Evolutionary conservation across 2,797 vertebrate species (phyloP).

Genomic region (Syndactyla subalaris): DNA sequence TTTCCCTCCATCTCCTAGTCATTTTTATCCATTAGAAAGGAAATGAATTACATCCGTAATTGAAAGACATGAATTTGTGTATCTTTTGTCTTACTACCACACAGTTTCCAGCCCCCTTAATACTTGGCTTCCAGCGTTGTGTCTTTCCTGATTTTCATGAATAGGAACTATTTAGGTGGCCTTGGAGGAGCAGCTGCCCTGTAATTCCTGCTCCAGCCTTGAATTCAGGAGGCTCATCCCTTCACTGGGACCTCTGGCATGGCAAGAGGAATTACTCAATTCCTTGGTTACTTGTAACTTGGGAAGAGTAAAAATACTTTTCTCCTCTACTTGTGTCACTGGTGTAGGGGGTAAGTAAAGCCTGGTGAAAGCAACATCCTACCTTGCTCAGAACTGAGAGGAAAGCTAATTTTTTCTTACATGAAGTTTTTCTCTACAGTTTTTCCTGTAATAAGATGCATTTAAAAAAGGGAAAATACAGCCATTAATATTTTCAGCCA

Average conservation of each 20-base stretch:
- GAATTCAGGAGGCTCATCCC: neutral
- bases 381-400: neutral
- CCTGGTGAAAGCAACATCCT: neutral
- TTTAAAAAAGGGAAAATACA: neutral
- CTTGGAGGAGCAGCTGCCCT: neutral
- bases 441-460: neutral
- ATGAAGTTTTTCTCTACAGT: neutral
- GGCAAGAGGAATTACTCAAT: neutral
- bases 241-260: neutral
- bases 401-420: neutral
- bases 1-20: neutral
- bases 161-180: neutral
- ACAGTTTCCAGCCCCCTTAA: neutral
- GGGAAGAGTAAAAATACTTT: neutral
- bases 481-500: neutral
- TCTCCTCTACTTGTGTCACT: neutral
- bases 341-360: neutral
- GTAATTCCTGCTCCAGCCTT: neutral
- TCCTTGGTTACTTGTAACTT: neutral
- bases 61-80: neutral
- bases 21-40: slow-evolving; percentile 54
- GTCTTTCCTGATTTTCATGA: neutral
- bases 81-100: slow-evolving; percentile 27
- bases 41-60: slow-evolving; percentile 42
- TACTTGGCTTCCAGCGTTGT: neutral